phyloP scores from a whole-genome alignment of 2,797 vertebrate genomes.

The Falco naumanni region DNA sequence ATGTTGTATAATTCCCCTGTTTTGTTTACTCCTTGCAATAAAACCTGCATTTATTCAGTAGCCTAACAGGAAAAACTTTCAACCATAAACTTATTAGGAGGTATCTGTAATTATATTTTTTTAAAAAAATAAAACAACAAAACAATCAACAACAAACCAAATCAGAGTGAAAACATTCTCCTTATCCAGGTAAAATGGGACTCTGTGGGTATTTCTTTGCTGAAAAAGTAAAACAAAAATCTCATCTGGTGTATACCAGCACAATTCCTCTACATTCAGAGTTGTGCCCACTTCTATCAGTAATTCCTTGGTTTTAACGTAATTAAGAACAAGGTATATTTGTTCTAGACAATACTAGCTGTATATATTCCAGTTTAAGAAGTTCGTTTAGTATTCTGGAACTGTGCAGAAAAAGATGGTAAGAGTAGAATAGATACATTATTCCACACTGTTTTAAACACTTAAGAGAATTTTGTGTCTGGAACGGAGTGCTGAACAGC shows the following conservation, averaged over 20 bases:
- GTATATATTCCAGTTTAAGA: neutral
- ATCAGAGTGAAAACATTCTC: neutral
- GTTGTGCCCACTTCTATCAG: neutral
- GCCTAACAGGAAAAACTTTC: neutral
- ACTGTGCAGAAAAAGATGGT: neutral
- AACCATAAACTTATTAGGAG: neutral
- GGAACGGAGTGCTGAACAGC: neutral
- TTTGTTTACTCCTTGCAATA: neutral
- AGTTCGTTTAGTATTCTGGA: neutral
- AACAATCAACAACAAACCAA: neutral
- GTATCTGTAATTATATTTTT: neutral
- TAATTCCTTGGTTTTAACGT: neutral
- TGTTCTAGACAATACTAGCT: neutral
- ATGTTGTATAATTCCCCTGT: fast-evolving
- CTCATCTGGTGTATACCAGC: neutral
- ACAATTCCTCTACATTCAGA: neutral
- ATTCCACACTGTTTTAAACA: neutral
- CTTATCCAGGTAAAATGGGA: neutral
- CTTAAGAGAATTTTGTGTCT: neutral
- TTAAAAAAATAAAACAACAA: neutral
- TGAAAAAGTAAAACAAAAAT: neutral
- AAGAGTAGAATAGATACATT: neutral
- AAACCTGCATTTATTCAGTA: neutral
- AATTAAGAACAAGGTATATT: neutral
- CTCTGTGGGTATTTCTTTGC: neutral